Conservation (phyloP, 2,888 invertebrate genomes). For the Asteroscopus sphinx region DNA sequence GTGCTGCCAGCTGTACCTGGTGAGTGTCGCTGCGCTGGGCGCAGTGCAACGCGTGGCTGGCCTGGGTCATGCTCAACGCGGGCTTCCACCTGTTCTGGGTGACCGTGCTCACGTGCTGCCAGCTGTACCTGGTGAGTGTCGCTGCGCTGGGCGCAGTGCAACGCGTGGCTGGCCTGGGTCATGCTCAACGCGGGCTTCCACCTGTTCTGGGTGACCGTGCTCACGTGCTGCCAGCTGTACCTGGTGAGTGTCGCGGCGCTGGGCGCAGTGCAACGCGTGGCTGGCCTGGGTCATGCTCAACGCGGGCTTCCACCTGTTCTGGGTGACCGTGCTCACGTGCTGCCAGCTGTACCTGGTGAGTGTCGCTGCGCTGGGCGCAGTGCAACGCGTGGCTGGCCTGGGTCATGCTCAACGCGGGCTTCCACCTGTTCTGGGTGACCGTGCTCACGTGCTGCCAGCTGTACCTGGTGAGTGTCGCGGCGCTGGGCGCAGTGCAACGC, state of each 20-base stretch:
- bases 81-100: conserved; percentile 96
- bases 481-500: conserved; percentile 94
- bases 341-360: too few relatives aligned
- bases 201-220: conserved; percentile 94
- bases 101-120: too few relatives aligned
- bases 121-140: too few relatives aligned
- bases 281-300: conserved; percentile 96
- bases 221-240: too few relatives aligned
- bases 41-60: conserved; percentile 96
- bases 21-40: too few relatives aligned
- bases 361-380: too few relatives aligned
- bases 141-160: conserved; percentile 93
- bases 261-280: conserved; percentile 96
- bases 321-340: too few relatives aligned
- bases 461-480: too few relatives aligned
- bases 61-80: conserved; percentile 96
- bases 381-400: conserved; percentile 98
- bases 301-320: conserved; percentile 95
- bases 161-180: conserved; percentile 98
- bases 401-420: conserved; percentile 94
- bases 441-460: too few relatives aligned
- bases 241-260: too few relatives aligned
- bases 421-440: conserved; percentile 96
- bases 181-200: conserved; percentile 95
- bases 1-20: too few relatives aligned